Evolutionary conservation across 1,140 invertebrate genomes (phyloP).

Genomic region (Hormaphis cornu): DNA sequence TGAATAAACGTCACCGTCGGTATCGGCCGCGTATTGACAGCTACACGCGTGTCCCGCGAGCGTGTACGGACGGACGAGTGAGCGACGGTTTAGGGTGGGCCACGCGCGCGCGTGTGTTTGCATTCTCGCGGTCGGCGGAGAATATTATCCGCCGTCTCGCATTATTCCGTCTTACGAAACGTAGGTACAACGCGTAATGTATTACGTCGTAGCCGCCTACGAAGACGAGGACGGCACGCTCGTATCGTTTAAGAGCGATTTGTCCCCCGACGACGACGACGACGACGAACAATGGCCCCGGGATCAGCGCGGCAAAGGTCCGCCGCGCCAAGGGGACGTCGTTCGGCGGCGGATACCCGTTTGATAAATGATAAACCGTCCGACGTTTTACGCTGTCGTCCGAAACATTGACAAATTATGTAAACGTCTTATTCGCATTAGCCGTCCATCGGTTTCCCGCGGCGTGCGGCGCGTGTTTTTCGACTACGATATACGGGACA

Average conservation of each 20-base stretch:
- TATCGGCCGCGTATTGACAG: conserved; percentile 22
- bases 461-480: background rate
- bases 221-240: background rate
- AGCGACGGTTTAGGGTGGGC: background rate
- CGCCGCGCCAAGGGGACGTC: background rate
- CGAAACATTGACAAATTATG: conserved; percentile 32
- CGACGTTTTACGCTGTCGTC: conserved; percentile 29
- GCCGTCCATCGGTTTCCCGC: conserved; percentile 11
- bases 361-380: conserved; percentile 32
- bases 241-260: conserved; percentile 31
- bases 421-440: conserved; percentile 32
- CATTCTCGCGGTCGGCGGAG: too few relatives aligned
- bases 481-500: too few relatives aligned
- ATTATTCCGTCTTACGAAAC: too few relatives aligned
- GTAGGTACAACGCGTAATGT: too few relatives aligned
- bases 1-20: conserved; percentile 19
- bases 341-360: background rate
- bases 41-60: background rate
- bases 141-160: too few relatives aligned
- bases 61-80: too few relatives aligned
- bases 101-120: too few relatives aligned
- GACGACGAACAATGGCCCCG: conserved; percentile 10
- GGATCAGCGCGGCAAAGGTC: conserved; percentile 23
- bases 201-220: too few relatives aligned
- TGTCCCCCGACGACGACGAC: background rate